Conservation (phyloP, 2,888 invertebrate species). For the Chydorus sphaericus region DNA sequence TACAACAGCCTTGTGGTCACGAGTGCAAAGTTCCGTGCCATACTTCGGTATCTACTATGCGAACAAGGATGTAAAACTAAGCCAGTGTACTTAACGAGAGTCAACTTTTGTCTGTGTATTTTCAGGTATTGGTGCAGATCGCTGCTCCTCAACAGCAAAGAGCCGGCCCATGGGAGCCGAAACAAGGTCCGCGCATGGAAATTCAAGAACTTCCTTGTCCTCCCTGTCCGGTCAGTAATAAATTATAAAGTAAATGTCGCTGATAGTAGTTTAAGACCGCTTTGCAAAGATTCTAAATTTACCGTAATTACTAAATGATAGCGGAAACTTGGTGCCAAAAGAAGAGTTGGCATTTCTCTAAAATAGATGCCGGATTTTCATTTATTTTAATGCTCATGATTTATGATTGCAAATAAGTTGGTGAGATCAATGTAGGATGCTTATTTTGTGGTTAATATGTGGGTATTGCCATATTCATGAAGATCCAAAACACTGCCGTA, state of each 20-base stretch:
- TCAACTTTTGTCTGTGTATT: too few relatives aligned
- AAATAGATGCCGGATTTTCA: neutral
- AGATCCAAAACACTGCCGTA: too few relatives aligned
- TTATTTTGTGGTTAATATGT: neutral
- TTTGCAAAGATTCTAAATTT: too few relatives aligned
- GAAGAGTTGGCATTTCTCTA: neutral
- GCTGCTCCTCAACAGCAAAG: conserved; percentile 26
- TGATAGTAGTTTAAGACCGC: neutral
- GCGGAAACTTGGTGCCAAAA: neutral
- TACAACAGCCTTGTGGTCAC: conserved; percentile 44
- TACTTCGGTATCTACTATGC: too few relatives aligned
- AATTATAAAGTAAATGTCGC: neutral
- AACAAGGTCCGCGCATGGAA: conserved; percentile 24
- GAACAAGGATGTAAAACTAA: too few relatives aligned
- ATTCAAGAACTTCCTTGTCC: conserved; percentile 32
- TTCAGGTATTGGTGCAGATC: conserved; percentile 40
- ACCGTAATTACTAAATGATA: too few relatives aligned
- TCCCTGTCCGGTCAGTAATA: conserved; percentile 26
- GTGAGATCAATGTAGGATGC: too few relatives aligned
- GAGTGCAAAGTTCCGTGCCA: conserved; percentile 59
- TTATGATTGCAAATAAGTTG: too few relatives aligned
- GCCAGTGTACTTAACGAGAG: too few relatives aligned
- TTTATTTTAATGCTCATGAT: neutral
- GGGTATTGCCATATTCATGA: too few relatives aligned
- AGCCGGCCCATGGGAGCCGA: conserved; percentile 35